Evolutionary conservation across 1,140 invertebrate species (phyloP).

Genomic region (Lepidurus arcticus): DNA sequence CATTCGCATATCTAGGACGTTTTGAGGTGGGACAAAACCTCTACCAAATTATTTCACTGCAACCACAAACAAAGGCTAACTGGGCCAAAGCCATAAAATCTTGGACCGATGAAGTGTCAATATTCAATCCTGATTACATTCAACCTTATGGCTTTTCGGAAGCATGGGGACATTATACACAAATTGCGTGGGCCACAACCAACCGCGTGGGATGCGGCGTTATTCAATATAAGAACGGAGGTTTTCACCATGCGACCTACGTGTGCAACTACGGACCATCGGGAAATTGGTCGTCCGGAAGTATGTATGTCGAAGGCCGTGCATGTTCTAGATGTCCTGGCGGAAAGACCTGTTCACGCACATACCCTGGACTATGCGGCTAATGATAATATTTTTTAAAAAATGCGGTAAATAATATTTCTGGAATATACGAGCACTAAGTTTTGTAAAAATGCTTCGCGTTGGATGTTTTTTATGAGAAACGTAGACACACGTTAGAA

Average conservation of each 20-base stretch:
- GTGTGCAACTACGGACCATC: constrained; percentile 40
- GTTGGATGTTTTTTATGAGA: too few relatives aligned
- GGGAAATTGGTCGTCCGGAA: constrained; percentile 33
- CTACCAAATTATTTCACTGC: not conserved
- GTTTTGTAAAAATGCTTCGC: too few relatives aligned
- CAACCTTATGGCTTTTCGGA: not conserved
- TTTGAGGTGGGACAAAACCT: not conserved
- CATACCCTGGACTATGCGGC: constrained; percentile 24
- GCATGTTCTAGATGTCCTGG: not conserved
- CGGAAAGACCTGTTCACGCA: not conserved
- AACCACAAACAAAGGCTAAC: not conserved
- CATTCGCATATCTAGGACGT: not conserved
- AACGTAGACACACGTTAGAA: too few relatives aligned
- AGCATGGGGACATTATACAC: not conserved
- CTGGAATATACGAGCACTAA: too few relatives aligned
- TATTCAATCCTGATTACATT: not conserved
- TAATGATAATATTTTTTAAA: not conserved
- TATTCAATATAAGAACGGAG: not conserved
- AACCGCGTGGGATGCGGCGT: not conserved
- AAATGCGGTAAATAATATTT: too few relatives aligned
- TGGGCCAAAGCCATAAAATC: not conserved
- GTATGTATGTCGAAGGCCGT: not conserved
- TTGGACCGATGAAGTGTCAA: not conserved
- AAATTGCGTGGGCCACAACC: not conserved
- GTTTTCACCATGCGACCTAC: constrained; percentile 25